Evolutionary conservation across 2,888 invertebrate genomes (phyloP), one percentile per base, ranked within the genome.

Genomic region (Catotricha subobsoleta): DNA sequence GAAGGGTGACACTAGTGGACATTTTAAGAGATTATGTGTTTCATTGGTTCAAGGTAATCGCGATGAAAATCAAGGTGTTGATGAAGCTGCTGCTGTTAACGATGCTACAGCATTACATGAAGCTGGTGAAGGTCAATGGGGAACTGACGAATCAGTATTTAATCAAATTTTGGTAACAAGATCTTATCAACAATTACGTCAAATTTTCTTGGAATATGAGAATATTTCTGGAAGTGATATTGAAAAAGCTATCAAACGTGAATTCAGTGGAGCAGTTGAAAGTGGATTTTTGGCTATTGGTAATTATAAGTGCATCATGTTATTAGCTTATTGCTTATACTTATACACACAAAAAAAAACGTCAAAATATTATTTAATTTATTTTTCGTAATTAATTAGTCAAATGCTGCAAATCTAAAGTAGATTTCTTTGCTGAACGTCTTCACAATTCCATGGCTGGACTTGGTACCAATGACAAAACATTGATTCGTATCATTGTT

Each of bases 401-500:
- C 9, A 83, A 83, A 65, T 84, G 84, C 62, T 84, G 86, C 23
- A 84, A 82, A 64, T 87, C 87, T 59, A 83, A 86, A 62, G 82
- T 87, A 38, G 82, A 80, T 37, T 92, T 82, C 68, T 92, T 91
- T 60, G 91, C 92, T 29, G 86, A 88, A 60, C 77, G 88, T 50
- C 69, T 94, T 31, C 78, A 91, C 61, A 77, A 83, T 47, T 77
- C 84, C 48, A 90, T 94, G 90, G 80, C 82, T 60, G 92, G 94
- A 35, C 53, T 87, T 53, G 63, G 74, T 23, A 92, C 92, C 47
- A 87, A 83, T 56, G 91, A 94, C 61, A 81, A 82, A 59, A 86
- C 88, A 45, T 68, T 94, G 51, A 90, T 92, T 56, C 80, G 92
- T 58, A 86, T 94, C 53, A 65, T 91, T 48, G 90, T 91, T 42